Evolutionary conservation across 2,797 vertebrate species (phyloP).

Genomic region (Periparus ater): DNA sequence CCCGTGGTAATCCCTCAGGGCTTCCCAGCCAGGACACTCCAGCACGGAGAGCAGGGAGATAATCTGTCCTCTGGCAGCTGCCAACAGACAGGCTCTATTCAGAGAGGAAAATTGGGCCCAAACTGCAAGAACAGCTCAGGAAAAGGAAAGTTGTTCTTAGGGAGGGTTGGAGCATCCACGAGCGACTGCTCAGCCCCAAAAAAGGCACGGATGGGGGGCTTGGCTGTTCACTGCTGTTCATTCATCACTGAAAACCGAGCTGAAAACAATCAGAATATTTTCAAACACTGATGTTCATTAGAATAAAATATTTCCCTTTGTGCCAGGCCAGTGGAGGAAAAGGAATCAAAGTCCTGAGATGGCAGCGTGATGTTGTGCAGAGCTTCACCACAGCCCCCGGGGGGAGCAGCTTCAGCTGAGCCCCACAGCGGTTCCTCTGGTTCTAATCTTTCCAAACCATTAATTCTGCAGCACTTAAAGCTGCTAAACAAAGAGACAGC

Average conservation of each 20-base stretch:
- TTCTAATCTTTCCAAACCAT: background rate
- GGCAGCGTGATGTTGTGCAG: background rate
- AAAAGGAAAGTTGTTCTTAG: background rate
- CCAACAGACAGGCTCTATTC: background rate
- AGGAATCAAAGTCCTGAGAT: rapidly evolving
- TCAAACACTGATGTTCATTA: background rate
- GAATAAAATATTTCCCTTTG: background rate
- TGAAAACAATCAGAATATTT: background rate
- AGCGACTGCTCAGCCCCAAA: background rate
- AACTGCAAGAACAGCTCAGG: background rate
- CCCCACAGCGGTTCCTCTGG: background rate
- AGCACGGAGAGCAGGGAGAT: rapidly evolving
- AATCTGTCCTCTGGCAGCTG: background rate
- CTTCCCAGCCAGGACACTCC: background rate
- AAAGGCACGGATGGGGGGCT: background rate
- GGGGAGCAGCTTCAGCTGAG: background rate
- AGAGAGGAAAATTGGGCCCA: background rate
- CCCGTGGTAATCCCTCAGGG: background rate
- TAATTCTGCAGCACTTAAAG: background rate
- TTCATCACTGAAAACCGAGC: background rate
- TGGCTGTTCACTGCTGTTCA: background rate
- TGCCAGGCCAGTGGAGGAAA: background rate
- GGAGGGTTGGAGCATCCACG: background rate
- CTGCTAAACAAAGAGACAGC: background rate
- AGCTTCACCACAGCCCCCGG: background rate